Conservation (phyloP, 2,797 vertebrate species). For the Hirundo rustica region DNA sequence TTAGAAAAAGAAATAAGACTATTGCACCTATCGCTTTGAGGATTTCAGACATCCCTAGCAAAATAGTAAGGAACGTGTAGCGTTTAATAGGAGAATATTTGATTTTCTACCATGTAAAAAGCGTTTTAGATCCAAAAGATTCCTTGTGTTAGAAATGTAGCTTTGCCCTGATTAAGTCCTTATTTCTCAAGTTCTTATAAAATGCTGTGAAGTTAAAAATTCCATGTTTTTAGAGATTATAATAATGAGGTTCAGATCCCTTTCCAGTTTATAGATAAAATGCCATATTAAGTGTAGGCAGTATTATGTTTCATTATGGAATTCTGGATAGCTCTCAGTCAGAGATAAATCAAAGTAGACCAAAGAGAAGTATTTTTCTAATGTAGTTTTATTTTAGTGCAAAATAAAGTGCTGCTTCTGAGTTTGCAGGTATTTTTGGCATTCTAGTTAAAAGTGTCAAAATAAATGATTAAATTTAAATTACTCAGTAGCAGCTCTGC, state of each 20-base stretch:
- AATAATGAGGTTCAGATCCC: conserved; percentile 8
- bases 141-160: background rate
- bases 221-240: background rate
- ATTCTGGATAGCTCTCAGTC: background rate
- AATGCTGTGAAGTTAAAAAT: background rate
- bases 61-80: background rate
- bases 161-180: background rate
- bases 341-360: conserved; percentile 18
- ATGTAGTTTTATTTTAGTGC: background rate
- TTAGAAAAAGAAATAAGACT: background rate
- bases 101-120: background rate
- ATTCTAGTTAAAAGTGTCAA: conserved; percentile 45
- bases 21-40: background rate
- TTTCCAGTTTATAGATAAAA: background rate
- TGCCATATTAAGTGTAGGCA: background rate
- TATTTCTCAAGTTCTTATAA: background rate
- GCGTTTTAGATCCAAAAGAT: background rate
- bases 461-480: conserved; percentile 52
- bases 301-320: background rate
- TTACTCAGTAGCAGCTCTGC: background rate
- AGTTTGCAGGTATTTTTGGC: conserved; percentile 13
- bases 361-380: background rate
- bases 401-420: background rate
- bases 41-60: background rate
- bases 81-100: background rate